phyloP scores from a whole-genome alignment of 2,113 vertebrate genomes.

The Pelecanus crispus region DNA sequence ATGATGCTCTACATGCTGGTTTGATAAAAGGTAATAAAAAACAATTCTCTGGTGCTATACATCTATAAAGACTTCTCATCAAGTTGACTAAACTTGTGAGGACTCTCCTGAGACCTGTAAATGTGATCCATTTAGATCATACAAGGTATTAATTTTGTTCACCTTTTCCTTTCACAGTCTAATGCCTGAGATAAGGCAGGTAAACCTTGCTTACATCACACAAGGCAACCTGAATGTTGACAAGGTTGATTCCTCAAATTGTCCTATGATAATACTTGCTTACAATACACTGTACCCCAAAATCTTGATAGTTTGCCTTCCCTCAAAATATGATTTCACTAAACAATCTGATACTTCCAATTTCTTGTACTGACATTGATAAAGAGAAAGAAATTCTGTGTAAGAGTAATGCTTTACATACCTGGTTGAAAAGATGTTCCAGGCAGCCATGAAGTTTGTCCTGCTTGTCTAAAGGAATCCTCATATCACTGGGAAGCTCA shows the following conservation, averaged over 20 bases:
- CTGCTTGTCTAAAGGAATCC: constrained; percentile 94
- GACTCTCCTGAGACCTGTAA: not conserved
- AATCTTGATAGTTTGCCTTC: not conserved
- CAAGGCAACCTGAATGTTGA: not conserved
- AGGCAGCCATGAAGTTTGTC: constrained; percentile 97
- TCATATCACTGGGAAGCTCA: constrained; percentile 95
- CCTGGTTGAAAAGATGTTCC: constrained; percentile 98
- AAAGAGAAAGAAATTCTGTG: not conserved
- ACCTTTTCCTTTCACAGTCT: not conserved
- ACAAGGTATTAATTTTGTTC: not conserved
- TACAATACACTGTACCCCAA: not conserved
- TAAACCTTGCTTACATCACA: not conserved
- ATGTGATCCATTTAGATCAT: not conserved
- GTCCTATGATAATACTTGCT: not conserved
- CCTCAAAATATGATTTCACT: not conserved
- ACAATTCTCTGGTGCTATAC: not conserved
- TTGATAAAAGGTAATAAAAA: not conserved
- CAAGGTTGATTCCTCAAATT: not conserved
- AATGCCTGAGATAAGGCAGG: not conserved
- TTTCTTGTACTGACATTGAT: not conserved
- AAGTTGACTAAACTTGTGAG: not conserved
- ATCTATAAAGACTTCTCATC: not conserved
- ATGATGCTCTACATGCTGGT: not conserved
- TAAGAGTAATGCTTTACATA: not conserved
- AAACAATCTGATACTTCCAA: not conserved